Percentiles rank a stretch among this genome's conserved stretches.
These are phyloP conservation scores for Semnornis frantzii DNA, from an alignment of 2,113 vertebrate genomes.

Conservation along the genomic window DNA sequence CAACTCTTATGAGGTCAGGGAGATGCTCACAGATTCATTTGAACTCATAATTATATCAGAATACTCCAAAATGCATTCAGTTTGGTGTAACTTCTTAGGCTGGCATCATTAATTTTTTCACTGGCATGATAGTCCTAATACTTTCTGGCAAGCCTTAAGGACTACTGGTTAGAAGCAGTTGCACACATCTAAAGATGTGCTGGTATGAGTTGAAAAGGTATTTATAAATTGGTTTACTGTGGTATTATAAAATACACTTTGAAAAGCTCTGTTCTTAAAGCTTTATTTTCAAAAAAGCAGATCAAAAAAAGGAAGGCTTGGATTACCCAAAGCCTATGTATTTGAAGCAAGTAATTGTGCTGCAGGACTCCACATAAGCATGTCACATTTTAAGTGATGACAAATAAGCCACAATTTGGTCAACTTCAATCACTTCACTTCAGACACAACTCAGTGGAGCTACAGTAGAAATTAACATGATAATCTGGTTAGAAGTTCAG, in stretches of 20 bases:
- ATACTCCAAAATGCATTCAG: neutral
- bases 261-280: neutral
- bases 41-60: neutral
- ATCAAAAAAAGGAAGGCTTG: neutral
- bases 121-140: neutral
- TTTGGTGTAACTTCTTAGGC: neutral
- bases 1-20: neutral
- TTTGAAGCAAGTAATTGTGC: neutral
- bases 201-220: neutral
- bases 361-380: neutral
- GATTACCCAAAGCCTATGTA: neutral
- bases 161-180: neutral
- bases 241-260: neutral
- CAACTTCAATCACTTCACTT: neutral
- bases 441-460: neutral
- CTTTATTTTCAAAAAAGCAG: neutral
- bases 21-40: neutral
- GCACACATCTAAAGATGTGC: neutral
- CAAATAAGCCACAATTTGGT: neutral
- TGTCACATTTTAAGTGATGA: neutral
- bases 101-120: neutral
- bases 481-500: neutral
- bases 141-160: neutral
- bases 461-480: neutral
- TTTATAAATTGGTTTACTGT: neutral